Conservation (phyloP, 1,140 invertebrate genomes). For the Anoplolepis gracilipes region DNA sequence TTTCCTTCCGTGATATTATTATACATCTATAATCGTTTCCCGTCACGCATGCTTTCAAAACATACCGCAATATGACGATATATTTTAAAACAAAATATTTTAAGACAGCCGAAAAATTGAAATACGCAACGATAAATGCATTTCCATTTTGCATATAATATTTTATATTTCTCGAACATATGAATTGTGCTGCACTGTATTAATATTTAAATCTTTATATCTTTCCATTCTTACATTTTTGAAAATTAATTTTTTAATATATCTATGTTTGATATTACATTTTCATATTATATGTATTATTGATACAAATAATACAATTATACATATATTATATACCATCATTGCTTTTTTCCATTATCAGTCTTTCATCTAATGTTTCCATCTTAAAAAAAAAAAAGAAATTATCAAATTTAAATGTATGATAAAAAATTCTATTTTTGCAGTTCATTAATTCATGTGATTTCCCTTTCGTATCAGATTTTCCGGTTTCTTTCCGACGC, state of each 20-base stretch:
- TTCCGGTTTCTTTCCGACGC: not conserved
- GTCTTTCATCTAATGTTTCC: not conserved
- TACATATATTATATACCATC: not conserved
- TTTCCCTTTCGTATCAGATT: not conserved
- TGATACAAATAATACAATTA: not conserved
- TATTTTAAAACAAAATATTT: not conserved
- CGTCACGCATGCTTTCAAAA: not conserved
- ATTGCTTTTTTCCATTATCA: not conserved
- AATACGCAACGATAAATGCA: no score
- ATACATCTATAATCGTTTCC: constrained; percentile 18
- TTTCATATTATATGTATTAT: not conserved
- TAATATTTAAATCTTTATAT: not conserved
- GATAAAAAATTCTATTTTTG: not conserved
- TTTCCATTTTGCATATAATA: no score
- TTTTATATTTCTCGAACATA: not conserved
- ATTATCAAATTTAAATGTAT: not conserved
- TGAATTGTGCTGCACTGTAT: not conserved
- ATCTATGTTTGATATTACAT: not conserved
- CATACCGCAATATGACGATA: not conserved
- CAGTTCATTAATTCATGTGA: not conserved
- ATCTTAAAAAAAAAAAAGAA: not conserved
- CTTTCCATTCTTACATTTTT: not conserved
- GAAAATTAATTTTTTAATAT: not conserved
- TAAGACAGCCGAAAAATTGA: not conserved
- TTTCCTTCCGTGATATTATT: constrained; percentile 45